Evolutionary conservation across 2,797 vertebrate species (phyloP).

Genomic region (Pristis pectinata): DNA sequence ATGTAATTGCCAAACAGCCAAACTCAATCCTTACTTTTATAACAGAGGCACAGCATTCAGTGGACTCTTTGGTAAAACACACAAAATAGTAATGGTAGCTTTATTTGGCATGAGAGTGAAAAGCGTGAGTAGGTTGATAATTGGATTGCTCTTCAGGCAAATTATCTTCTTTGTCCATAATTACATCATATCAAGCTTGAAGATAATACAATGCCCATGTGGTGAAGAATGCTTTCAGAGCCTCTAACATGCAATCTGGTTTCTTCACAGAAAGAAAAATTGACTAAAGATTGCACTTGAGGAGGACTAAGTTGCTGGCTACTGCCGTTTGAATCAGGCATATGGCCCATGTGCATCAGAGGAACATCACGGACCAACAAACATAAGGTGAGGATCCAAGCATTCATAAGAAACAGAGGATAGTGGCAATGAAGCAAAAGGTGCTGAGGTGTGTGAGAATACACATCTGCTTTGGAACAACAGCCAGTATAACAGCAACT

Average conservation of each 20-base stretch:
- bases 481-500: background rate
- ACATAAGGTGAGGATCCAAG: background rate
- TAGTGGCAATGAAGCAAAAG: background rate
- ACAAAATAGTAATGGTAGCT: background rate
- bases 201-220: background rate
- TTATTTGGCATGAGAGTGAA: background rate
- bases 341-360: background rate
- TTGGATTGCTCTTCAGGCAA: background rate
- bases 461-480: background rate
- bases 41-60: background rate
- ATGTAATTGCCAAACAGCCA: background rate
- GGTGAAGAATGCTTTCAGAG: background rate
- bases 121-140: background rate
- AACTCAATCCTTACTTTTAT: background rate
- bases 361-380: background rate
- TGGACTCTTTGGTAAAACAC: background rate
- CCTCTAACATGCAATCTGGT: background rate
- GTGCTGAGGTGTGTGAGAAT: background rate
- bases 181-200: background rate
- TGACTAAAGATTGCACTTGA: background rate
- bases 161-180: background rate
- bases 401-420: background rate
- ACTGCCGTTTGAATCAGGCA: background rate
- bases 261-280: background rate
- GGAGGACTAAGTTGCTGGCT: background rate